Conservation (phyloP, 2,113 vertebrate genomes). For the Chamaea fasciata region DNA sequence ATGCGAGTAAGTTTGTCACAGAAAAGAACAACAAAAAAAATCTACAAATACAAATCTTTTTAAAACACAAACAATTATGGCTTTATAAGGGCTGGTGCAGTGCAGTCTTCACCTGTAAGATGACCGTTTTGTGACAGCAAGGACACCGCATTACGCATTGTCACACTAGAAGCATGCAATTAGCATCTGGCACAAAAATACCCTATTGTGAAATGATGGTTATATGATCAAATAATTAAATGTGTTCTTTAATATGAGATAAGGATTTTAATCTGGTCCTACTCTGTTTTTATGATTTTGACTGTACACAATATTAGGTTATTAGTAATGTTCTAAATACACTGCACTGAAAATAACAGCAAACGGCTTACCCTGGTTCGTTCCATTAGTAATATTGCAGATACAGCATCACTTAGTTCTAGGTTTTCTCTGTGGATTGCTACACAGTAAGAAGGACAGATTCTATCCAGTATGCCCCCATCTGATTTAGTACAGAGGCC, state of each 20-base stretch:
- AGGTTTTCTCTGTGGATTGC: neutral
- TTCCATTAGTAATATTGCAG: neutral
- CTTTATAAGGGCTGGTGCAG: neutral
- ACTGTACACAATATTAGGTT: neutral
- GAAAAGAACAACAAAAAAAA: neutral
- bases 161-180: neutral
- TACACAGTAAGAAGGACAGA: neutral
- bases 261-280: neutral
- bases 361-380: neutral
- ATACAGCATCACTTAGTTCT: neutral
- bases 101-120: neutral
- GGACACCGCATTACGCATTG: neutral
- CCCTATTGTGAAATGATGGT: neutral
- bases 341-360: neutral
- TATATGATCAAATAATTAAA: constrained; percentile 9
- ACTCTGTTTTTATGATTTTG: neutral
- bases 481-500: neutral
- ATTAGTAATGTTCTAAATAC: neutral
- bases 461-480: neutral
- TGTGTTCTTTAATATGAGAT: neutral
- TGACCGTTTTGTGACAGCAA: constrained; percentile 27
- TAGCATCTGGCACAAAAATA: neutral
- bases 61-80: neutral
- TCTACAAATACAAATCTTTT: neutral
- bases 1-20: neutral